phyloP scores from a whole-genome alignment of 2,888 invertebrate genomes.

The Copidosoma aretas region DNA sequence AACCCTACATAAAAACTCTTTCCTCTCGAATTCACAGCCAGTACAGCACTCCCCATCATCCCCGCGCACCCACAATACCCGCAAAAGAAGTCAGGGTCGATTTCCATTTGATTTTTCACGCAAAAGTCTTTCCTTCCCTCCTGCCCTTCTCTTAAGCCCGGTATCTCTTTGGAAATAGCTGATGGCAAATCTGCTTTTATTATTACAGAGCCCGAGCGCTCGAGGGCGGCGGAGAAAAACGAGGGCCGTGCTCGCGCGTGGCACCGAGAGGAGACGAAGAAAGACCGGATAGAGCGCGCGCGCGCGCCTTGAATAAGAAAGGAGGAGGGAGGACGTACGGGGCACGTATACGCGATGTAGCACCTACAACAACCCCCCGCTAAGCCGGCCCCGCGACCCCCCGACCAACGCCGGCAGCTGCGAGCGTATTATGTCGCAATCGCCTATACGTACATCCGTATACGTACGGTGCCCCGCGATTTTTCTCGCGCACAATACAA shows the following conservation, averaged over 20 bases:
- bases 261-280: neutral
- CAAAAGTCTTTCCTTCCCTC: neutral
- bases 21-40: too few relatives aligned
- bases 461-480: neutral
- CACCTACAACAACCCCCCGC: constrained; percentile 44
- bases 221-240: constrained; percentile 23
- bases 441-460: constrained; percentile 30
- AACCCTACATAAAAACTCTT: too few relatives aligned
- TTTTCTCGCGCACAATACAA: neutral
- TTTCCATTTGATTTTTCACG: constrained; percentile 32
- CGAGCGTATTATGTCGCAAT: constrained; percentile 49
- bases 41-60: too few relatives aligned
- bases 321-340: constrained; percentile 17
- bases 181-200: constrained; percentile 31
- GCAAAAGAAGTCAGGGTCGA: constrained; percentile 18
- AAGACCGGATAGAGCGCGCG: constrained; percentile 1
- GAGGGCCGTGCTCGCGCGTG: constrained; percentile 3
- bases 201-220: constrained; percentile 20
- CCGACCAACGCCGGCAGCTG: too few relatives aligned
- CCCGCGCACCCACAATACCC: too few relatives aligned
- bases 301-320: constrained; percentile 34
- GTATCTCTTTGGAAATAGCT: constrained; percentile 25
- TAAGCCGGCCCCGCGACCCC: constrained; percentile 46
- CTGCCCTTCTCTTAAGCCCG: constrained; percentile 3
- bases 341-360: neutral